Conservation (phyloP, 2,888 invertebrate species). For the Trissonchulus latispiculum region DNA sequence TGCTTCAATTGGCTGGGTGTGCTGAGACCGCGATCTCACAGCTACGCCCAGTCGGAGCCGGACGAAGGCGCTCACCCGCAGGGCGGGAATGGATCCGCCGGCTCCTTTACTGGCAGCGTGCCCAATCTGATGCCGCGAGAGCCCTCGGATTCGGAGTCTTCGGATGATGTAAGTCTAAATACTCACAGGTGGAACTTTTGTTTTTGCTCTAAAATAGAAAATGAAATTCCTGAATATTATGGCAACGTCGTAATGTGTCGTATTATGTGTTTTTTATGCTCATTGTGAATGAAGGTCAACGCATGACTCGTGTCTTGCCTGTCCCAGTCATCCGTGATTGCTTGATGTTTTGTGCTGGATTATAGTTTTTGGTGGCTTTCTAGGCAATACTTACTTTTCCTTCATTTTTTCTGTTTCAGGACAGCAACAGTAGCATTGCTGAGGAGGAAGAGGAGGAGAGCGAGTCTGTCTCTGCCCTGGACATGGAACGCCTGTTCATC, state of each 20-base stretch:
- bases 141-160: neutral
- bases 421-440: neutral
- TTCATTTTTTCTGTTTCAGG: neutral
- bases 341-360: too few species aligned
- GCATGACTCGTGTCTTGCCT: too few species aligned
- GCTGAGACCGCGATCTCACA: constrained; percentile 36
- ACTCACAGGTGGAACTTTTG: too few species aligned
- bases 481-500: constrained; percentile 11
- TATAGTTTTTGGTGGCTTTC: neutral
- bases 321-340: too few species aligned
- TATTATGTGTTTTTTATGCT: too few species aligned
- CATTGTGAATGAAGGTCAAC: too few species aligned
- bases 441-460: constrained; percentile 1
- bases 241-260: too few species aligned
- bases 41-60: neutral
- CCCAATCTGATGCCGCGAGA: neutral
- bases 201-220: too few species aligned
- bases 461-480: neutral
- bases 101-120: neutral
- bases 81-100: neutral
- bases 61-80: neutral
- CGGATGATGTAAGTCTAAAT: neutral
- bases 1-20: constrained; percentile 45
- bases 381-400: neutral
- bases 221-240: too few species aligned